Evolutionary conservation across 92 coral and sea anemone species (phyloP).

Genomic region (Epizoanthus rinbou): DNA sequence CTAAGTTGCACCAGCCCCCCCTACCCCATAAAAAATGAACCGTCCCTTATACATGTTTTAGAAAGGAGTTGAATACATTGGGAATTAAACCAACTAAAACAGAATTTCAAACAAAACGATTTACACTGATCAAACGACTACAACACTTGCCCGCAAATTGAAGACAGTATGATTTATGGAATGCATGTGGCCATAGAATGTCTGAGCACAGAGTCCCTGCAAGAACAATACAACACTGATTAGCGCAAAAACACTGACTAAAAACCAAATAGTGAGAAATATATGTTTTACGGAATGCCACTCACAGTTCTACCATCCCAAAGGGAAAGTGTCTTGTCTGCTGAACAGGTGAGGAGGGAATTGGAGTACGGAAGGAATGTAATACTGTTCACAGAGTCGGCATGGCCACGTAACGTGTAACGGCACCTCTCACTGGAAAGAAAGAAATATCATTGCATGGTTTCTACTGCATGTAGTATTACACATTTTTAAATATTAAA

Average conservation of each 20-base stretch:
- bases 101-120: too few species aligned
- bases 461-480: neutral
- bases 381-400: constrained; percentile 97
- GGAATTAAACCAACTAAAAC: too few species aligned
- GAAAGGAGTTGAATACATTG: too few species aligned
- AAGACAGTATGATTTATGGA: constrained; percentile 91
- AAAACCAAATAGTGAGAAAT: neutral
- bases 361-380: constrained; percentile 92
- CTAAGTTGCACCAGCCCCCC: too few species aligned
- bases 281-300: neutral
- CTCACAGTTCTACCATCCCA: constrained; percentile 99
- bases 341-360: constrained; percentile 93
- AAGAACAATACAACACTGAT: neutral
- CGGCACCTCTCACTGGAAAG: constrained; percentile 92
- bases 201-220: constrained; percentile 97
- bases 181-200: constrained; percentile 99
- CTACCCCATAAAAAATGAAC: too few species aligned
- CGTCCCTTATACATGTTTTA: too few species aligned
- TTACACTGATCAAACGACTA: too few species aligned
- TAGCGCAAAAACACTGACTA: neutral
- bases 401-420: constrained; percentile 96
- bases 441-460: neutral
- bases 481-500: too few species aligned
- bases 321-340: constrained; percentile 96
- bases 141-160: constrained; percentile 78